Evolutionary conservation across 1,140 invertebrate genomes (phyloP), one percentile per base, ranked within the genome.

Genomic region (Cydia strobilella): DNA sequence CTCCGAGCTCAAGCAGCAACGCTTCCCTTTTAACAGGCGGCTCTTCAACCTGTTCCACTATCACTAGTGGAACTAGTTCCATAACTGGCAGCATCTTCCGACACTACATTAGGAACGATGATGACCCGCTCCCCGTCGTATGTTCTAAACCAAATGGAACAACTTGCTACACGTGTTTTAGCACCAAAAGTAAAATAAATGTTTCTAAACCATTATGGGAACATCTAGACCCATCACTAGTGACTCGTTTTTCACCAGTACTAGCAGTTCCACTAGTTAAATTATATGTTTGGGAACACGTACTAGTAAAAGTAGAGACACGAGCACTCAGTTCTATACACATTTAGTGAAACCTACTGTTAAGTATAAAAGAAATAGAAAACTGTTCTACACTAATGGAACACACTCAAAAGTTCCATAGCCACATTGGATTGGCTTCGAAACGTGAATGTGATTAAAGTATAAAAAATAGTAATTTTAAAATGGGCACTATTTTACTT

Each of bases 381-480:
- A 13, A 45, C 13, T 13, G 12, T 45, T 45, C 51, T 54, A 5
- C 51, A 59, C 9, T 59, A 10, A 10, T 59, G 20, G 54, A 59
- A 59, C 54, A 54, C n/a, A 45, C 42, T 18, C 51, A 20, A 54
- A 48, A 15, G 51, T 59, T 59, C 48, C 3, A 51, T 51, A 23
- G n/a, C n/a, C 51, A 18, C 15, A 18, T 15, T 48, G 45, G 54
- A 59, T 23, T 9, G 54, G 23, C 51, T 48, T 15, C 15, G 54
- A 59, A 59, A 59, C 9, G 51, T 20, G 18, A 59, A 59, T 59
- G 54, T 59, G 54, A 59, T 59, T 59, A 59, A 51, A 51, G 48
- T 59, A 59, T 18, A 59, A 59, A 59, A 59, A 23, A 20, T 59
- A 59, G 54, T 23, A 23, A 59, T 59, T 6, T 54, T 18, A 54